Evolutionary conservation across 2,113 vertebrate genomes (phyloP), one percentile per base, ranked within the genome.

Genomic region (Andinoacara biseriatus): DNA sequence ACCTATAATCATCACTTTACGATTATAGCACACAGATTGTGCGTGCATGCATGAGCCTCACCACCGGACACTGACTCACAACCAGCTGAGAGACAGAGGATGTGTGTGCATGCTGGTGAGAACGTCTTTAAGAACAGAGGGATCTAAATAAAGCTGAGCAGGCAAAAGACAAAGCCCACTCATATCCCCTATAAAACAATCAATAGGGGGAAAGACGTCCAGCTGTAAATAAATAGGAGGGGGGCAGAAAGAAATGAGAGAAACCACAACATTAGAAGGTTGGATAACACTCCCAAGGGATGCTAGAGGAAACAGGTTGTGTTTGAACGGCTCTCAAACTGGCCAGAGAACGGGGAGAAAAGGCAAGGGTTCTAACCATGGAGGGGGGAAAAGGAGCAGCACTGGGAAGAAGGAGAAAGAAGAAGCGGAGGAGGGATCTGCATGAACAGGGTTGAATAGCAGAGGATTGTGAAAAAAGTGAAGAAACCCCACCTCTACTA

Each of bases 231-330:
- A 91, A 93, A 92, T 85, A 80, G 63, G 46, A 29, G 72, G 3
- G 82, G 63, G 72, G 69, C 43, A 74, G 57, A 65, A 74, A 78
- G 77, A 72, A 83, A 56, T 40, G 90, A 80, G 76, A 60, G 81
- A 90, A 91, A 91, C 80, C 76, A 76, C 80, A 83, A 75, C 78
- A 77, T 86, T 38, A 72, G 85, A 90, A 83, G 90, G 85, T 83
- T 88, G 91, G 83, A 86, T 82, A 87, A 86, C 72, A 72, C 69
- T 92, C 91, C 86, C 76, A 2, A 29, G 87, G 85, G 92, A 77
- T 3, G 22, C 78, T 80, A 86, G 86, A 91, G 91, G 91, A 94
- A 92, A 92, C 92, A 91, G 94, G 91, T 92, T 94, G 89, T 92
- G 91, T 93, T 93, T 92, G 88, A 92, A 93, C 91, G 93, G 88